Conservation (phyloP, 2,797 vertebrate species). For the Sciaenops ocellatus region DNA sequence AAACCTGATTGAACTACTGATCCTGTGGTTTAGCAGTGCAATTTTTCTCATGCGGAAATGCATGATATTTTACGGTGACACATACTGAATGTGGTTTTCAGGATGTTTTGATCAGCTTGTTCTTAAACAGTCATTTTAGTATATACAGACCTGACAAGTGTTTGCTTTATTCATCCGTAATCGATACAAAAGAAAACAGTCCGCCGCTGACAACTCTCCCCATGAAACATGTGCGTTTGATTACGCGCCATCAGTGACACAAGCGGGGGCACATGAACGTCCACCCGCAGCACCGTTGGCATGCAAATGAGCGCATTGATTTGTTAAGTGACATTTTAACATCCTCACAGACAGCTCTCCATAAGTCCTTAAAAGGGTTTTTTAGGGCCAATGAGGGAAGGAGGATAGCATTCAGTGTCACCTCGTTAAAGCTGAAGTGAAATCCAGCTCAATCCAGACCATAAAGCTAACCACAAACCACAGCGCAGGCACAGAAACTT, state of each 20-base stretch:
- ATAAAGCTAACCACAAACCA: constrained; percentile 79
- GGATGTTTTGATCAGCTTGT: constrained; percentile 69
- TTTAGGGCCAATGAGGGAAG: constrained; percentile 77
- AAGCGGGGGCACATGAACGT: not conserved
- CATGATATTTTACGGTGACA: constrained; percentile 35
- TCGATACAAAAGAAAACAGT: constrained; percentile 77
- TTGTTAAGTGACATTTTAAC: constrained; percentile 85
- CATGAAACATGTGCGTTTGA: constrained; percentile 70
- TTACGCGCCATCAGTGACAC: constrained; percentile 54
- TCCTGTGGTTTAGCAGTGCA: constrained; percentile 19
- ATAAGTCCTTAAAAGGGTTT: constrained; percentile 85
- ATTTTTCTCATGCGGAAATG: constrained; percentile 30
- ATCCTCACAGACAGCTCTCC: constrained; percentile 79
- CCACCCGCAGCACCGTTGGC: constrained; percentile 42
- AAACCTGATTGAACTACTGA: constrained; percentile 22
- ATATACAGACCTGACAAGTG: constrained; percentile 72
- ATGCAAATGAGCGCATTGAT: constrained; percentile 85
- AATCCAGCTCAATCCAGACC: constrained; percentile 79
- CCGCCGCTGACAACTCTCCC: constrained; percentile 60
- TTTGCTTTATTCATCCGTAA: constrained; percentile 80
- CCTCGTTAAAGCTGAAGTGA: constrained; percentile 78
- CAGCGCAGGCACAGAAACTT: constrained; percentile 52
- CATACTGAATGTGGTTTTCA: constrained; percentile 47
- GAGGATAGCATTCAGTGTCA: constrained; percentile 79
- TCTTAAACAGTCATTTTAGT: constrained; percentile 56